These are phyloP conservation scores for Puntigrus tetrazona DNA, from an alignment of 2,113 vertebrate species.

Conservation along the genomic window DNA sequence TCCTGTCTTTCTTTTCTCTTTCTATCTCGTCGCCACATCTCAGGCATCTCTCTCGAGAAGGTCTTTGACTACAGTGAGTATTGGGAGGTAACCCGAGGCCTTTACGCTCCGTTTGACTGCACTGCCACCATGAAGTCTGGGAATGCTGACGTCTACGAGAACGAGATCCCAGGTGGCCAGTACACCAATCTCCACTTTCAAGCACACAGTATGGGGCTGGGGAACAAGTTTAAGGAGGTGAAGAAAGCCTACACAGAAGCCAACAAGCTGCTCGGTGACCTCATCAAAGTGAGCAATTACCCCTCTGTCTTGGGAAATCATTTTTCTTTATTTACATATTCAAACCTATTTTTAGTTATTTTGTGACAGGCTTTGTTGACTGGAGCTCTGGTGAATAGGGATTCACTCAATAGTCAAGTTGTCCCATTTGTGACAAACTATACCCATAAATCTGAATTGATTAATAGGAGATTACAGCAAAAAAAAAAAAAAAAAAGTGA, in stretches of 20 bases:
- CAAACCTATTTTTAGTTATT: neutral
- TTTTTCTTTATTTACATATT: neutral
- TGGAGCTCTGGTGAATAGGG: neutral
- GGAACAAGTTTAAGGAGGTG: conserved; percentile 96
- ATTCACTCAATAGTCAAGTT: neutral
- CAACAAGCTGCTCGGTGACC: conserved; percentile 93
- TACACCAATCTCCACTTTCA: conserved; percentile 99
- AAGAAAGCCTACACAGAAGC: conserved; percentile 92
- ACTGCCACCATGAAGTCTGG: conserved; percentile 99
- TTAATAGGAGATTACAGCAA: neutral
- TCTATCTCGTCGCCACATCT: neutral
- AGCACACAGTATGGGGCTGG: conserved; percentile 97
- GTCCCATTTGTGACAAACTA: neutral
- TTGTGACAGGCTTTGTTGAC: neutral
- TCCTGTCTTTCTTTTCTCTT: neutral
- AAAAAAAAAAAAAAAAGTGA: no score
- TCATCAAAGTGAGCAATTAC: conserved; percentile 86
- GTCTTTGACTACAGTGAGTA: conserved; percentile 98
- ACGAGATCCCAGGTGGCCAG: conserved; percentile 97
- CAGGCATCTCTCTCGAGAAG: conserved; percentile 86
- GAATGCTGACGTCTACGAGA: conserved; percentile 95
- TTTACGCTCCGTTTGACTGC: conserved; percentile 95
- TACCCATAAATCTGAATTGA: neutral
- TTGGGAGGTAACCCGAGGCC: conserved; percentile 90
- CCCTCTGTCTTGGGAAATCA: neutral